phyloP scores from a whole-genome alignment of 2,888 invertebrate species.

The Embidobia sp. region DNA sequence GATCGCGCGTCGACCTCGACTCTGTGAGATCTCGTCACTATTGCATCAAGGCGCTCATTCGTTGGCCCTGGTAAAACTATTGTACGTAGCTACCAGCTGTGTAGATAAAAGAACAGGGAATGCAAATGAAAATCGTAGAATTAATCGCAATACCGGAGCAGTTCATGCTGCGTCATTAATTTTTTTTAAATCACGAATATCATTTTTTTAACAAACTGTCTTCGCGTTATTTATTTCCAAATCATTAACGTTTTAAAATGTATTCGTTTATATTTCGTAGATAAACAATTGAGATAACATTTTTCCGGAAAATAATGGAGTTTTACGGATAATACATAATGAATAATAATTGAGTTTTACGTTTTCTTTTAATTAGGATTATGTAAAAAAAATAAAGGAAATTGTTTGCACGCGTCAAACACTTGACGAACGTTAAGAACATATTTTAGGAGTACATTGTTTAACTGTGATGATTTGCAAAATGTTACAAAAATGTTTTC shows the following conservation, averaged over 20 bases:
- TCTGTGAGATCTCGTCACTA: conserved; percentile 78
- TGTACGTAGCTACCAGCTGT: conserved; percentile 53
- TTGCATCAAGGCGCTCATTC: conserved; percentile 77
- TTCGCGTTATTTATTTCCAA: neutral
- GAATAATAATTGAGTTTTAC: neutral
- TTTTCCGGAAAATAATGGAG: neutral
- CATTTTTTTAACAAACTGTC: neutral
- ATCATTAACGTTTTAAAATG: neutral
- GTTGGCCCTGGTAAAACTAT: conserved; percentile 75
- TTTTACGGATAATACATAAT: neutral
- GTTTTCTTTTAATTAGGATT: neutral
- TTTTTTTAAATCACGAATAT: conserved; percentile 27
- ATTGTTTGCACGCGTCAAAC: neutral
- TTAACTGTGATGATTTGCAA: conserved; percentile 4
- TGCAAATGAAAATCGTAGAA: conserved; percentile 53
- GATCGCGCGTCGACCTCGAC: conserved; percentile 74
- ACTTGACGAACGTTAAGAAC: neutral
- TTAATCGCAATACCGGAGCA: conserved; percentile 32
- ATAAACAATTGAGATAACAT: neutral
- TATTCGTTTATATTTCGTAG: neutral
- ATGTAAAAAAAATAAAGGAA: conserved; percentile 1
- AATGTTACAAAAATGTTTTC: neutral
- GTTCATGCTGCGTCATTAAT: conserved; percentile 28
- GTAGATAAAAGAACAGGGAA: conserved; percentile 47
- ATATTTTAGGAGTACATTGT: neutral